Evolutionary conservation across 2,113 vertebrate species (phyloP).

Genomic region (rat (Rattus norvegicus)): GRCr8 NC_086029.1:54240001-54240500

Average conservation of each 20-base stretch:
- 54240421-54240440: constrained; percentile 17
- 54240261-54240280: not conserved
- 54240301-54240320: not conserved
- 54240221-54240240: not conserved
- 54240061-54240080: not conserved
- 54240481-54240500: not conserved
- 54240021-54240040: not conserved
- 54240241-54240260: not conserved
- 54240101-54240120: not conserved
- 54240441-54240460: not conserved
- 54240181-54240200: constrained; percentile 9
- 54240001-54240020: not conserved
- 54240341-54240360: not conserved
- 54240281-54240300: not conserved
- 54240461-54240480: not conserved
- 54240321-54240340: not conserved
- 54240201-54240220: not conserved
- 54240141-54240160: not conserved
- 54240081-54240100: not conserved
- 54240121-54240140: not conserved
- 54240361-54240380: not conserved
- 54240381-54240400: not conserved
- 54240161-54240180: not conserved
- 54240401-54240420: not conserved
- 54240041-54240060: not conserved